A percentile compares a stretch with the other conserved stretches of the same genome.
Conservation (phyloP, 1,140 invertebrate genomes). For the Heliconius hermathena region DNA sequence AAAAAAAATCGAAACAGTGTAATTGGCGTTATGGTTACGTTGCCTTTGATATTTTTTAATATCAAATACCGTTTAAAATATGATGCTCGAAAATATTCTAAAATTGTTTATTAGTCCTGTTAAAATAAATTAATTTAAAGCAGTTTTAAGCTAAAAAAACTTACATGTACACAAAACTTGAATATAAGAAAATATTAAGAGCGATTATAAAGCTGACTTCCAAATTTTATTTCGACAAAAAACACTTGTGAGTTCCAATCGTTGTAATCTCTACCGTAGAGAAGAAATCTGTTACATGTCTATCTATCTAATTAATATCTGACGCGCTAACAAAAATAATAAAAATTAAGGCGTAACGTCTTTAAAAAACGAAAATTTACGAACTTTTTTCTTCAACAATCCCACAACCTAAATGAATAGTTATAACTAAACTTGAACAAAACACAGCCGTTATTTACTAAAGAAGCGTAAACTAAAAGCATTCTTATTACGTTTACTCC, state of each 20-base stretch:
- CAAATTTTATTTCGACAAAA: not conserved
- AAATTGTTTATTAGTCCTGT: not conserved
- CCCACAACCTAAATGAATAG: not conserved
- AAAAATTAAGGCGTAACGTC: no score
- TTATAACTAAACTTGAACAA: constrained; percentile 10
- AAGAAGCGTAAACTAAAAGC: not conserved
- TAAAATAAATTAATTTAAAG: not conserved
- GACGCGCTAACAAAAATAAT: no score
- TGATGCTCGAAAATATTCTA: not conserved
- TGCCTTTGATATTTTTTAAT: constrained; percentile 6
- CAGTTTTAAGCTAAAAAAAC: not conserved
- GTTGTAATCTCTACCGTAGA: no score
- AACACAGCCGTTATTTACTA: not conserved
- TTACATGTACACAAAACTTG: not conserved
- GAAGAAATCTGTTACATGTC: no score
- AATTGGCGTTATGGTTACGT: not conserved
- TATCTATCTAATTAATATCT: no score
- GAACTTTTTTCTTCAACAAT: not conserved
- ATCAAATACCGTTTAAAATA: not conserved
- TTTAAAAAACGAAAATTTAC: no score
- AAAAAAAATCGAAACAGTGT: not conserved
- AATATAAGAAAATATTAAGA: not conserved
- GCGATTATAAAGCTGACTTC: not conserved
- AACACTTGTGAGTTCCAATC: not conserved
- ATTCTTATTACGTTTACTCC: constrained; percentile 4